A percentile compares a stretch with the other conserved stretches of the same genome.
These are phyloP conservation scores for Bothrops jararaca DNA, from an alignment of 2,113 vertebrate genomes.

Conservation along the genomic window DNA sequence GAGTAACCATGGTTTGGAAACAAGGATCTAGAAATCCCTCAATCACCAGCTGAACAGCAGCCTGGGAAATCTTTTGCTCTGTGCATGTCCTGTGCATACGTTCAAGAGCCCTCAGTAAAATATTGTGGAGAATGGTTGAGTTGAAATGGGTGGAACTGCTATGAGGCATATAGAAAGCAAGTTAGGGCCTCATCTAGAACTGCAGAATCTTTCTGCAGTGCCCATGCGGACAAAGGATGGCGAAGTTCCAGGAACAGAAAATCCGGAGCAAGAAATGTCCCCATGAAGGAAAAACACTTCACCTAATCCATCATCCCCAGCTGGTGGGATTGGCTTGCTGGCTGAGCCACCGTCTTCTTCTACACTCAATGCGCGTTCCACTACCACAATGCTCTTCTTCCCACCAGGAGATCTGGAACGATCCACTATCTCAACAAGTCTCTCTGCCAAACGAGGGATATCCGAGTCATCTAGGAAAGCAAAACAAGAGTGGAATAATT, in stretches of 20 bases:
- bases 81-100: background rate
- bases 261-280: background rate
- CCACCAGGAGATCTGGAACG: background rate
- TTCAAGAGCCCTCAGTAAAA: background rate
- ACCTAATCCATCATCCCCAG: background rate
- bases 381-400: no score
- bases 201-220: background rate
- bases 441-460: background rate
- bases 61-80: background rate
- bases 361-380: background rate
- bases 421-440: background rate
- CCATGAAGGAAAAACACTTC: background rate
- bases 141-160: background rate
- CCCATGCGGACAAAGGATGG: background rate
- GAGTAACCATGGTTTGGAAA: background rate
- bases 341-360: slow-evolving; percentile 19
- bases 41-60: background rate
- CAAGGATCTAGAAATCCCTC: background rate
- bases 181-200: background rate
- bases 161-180: background rate
- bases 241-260: background rate
- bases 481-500: background rate
- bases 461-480: background rate
- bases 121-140: background rate
- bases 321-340: background rate